Evolutionary conservation across 2,888 invertebrate genomes (phyloP).

Genomic region (Hypselothyrea guttata): DNA sequence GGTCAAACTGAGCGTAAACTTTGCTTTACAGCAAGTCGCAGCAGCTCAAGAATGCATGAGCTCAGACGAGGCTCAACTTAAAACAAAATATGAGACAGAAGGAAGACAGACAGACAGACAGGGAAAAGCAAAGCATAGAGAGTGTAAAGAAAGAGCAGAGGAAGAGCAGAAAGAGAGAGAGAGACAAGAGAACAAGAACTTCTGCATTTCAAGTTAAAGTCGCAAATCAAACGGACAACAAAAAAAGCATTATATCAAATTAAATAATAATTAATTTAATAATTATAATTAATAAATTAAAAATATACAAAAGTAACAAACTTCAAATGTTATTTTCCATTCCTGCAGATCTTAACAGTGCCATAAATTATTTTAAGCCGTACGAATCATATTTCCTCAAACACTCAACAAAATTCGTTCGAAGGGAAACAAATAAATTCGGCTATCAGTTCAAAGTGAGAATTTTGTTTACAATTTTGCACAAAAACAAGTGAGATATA

Average conservation of each 20-base stretch:
- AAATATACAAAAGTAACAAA: too few species aligned
- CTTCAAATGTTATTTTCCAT: neutral
- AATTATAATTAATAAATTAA: too few species aligned
- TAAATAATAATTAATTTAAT: too few species aligned
- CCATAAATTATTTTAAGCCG: neutral
- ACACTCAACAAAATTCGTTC: constrained; percentile 11
- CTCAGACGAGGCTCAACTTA: constrained; percentile 31
- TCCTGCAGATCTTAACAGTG: neutral
- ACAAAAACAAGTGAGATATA: constrained; percentile 36
- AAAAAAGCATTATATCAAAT: too few species aligned
- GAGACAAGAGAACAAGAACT: too few species aligned
- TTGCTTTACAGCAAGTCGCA: constrained; percentile 29
- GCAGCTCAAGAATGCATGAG: constrained; percentile 35
- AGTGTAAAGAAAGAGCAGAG: too few species aligned
- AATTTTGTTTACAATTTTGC: constrained; percentile 39
- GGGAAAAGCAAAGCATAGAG: too few species aligned
- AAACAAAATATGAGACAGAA: constrained; percentile 10
- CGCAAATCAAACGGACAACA: too few species aligned
- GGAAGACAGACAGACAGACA: too few species aligned
- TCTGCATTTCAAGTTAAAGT: too few species aligned
- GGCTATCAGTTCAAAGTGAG: constrained; percentile 28
- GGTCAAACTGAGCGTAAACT: constrained; percentile 40
- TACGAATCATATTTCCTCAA: constrained; percentile 15
- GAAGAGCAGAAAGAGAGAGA: too few species aligned
- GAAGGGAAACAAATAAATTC: constrained; percentile 18